Conservation (phyloP, 30 jellyfish, hydroid and myxozoan genomes). For the Morbakka virulenta region DNA sequence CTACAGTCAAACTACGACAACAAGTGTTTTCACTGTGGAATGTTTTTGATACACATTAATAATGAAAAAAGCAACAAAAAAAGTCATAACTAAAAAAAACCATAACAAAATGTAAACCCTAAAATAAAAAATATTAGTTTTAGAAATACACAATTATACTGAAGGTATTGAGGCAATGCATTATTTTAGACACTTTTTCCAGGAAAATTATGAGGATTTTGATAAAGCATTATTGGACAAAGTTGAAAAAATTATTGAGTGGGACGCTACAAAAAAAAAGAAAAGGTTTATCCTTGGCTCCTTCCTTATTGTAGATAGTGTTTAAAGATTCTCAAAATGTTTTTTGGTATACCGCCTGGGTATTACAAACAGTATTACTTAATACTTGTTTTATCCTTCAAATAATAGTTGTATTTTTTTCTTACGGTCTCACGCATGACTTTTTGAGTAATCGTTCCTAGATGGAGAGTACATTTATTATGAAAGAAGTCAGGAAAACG, state of each 20-base stretch:
- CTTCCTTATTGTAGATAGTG: slow-evolving; percentile 12
- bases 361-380: no score
- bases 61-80: no score
- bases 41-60: no score
- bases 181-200: neutral
- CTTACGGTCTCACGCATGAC: slow-evolving; percentile 3
- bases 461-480: no score
- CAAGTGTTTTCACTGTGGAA: no score
- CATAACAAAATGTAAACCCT: no score
- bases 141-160: neutral
- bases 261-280: slow-evolving; percentile 1
- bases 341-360: no score
- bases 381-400: neutral
- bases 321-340: neutral
- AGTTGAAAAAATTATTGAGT: slow-evolving; percentile 5
- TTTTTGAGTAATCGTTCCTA: neutral
- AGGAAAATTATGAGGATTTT: slow-evolving; percentile 1
- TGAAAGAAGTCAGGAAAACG: no score
- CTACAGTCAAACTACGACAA: neutral
- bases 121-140: neutral
- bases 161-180: slow-evolving; percentile 32
- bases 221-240: slow-evolving; percentile 3
- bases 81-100: no score
- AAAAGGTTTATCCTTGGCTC: neutral
- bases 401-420: neutral